A percentile compares a stretch with the other conserved stretches of the same genome.
These are phyloP conservation scores for Neolamprologus hecqui DNA, from an alignment of 2,113 vertebrate species.

Conservation along the genomic window DNA sequence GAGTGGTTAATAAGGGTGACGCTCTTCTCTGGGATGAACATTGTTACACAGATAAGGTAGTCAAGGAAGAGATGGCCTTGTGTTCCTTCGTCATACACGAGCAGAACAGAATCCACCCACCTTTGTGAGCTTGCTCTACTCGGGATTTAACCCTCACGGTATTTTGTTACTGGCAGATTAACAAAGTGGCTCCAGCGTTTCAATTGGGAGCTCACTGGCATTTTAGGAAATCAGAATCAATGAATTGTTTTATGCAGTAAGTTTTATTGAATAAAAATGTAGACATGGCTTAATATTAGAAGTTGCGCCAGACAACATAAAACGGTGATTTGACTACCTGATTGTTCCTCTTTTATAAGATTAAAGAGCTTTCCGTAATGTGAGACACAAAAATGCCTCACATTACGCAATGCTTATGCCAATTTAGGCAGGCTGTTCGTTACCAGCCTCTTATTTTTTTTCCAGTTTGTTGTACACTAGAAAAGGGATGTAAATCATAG, in stretches of 20 bases:
- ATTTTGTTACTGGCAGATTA: not conserved
- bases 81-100: not conserved
- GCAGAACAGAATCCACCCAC: not conserved
- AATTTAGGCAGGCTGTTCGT: not conserved
- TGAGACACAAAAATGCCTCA: not conserved
- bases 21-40: conserved; percentile 40
- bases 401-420: not conserved
- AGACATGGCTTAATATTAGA: not conserved
- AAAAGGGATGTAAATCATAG: not conserved
- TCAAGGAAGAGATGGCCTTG: not conserved
- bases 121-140: not conserved
- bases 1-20: conserved; percentile 16
- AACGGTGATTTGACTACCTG: not conserved
- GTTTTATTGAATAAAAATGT: not conserved
- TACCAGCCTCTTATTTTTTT: not conserved
- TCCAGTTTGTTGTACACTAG: not conserved
- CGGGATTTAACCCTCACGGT: not conserved
- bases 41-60: conserved; percentile 23
- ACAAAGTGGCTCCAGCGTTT: not conserved
- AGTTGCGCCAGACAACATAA: not conserved
- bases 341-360: not conserved
- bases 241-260: not conserved
- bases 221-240: not conserved
- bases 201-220: not conserved
- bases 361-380: not conserved